These are phyloP conservation scores for Callaeas wilsoni DNA, from an alignment of 2,113 vertebrate genomes.

Conservation along the genomic window DNA sequence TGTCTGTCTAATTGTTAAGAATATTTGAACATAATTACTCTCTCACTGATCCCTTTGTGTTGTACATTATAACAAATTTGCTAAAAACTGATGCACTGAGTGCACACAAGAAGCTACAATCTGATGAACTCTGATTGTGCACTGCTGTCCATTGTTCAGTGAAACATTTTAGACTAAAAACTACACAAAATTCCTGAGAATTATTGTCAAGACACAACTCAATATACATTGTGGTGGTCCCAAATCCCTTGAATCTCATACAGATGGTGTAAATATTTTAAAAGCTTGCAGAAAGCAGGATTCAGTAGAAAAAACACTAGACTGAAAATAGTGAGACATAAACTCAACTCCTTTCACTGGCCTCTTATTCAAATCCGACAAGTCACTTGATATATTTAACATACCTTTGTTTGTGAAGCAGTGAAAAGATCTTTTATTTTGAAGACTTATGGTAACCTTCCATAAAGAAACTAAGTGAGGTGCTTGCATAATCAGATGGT, in stretches of 20 bases:
- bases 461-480: neutral
- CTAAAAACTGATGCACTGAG: neutral
- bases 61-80: neutral
- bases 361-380: neutral
- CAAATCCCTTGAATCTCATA: neutral
- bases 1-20: neutral
- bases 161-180: neutral
- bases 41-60: neutral
- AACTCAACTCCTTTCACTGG: neutral
- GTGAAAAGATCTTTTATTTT: neutral
- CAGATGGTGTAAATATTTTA: neutral
- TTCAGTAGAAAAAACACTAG: neutral
- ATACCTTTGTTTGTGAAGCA: neutral
- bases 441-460: neutral
- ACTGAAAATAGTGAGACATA: neutral
- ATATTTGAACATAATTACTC: neutral
- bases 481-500: neutral
- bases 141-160: neutral
- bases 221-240: neutral
- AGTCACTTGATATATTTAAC: neutral
- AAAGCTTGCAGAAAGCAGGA: neutral
- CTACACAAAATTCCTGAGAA: neutral
- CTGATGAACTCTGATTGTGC: neutral
- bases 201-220: neutral
- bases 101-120: neutral